Evolutionary conservation across 2,113 vertebrate species (phyloP), one percentile per base, ranked within the genome.

Genomic region (Raja brachyura): DNA sequence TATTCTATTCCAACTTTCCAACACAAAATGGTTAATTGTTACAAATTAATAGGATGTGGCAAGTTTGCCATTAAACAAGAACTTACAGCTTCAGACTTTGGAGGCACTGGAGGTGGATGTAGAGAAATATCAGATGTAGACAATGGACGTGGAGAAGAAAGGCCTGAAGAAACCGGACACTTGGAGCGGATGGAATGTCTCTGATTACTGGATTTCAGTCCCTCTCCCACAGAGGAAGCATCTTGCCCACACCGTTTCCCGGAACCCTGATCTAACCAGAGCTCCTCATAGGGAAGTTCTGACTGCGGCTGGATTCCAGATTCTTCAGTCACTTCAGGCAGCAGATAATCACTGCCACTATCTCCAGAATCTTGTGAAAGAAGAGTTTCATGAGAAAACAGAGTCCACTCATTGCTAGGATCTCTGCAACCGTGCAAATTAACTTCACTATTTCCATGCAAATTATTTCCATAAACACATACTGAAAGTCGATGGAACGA

Each of bases 81-180:
- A 99, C 99, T 99, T 96, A 99, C 99, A 94, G 99, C 99, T 98
- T 99, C 98, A 94, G 99, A 99, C 95, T 99, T 99, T 94, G 99
- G 99, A 96, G 99, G 99, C 96, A 99, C 98, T 81, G 99, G 98
- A 94, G 99, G 99, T 93, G 98, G 99, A 96, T 97, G 98, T 95
- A 98, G 97, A 96, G 96, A 95, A 93, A 95, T 95, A 93, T 99
- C 98, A 74, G 90, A 48, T 85, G 97, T 93, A 93, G 94, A 95
- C 0, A 96, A 66, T 28, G 97, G 94, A 31, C 95, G 96, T 93
- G 96, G 95, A 92, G 95, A 94, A n/a, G 95, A 94, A 94, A 96
- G 97, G 28, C 96, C 96, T 61, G 96, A 95, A 0, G 97, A 56
- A 0, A 95, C 94, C 33, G 97, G 95, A 39, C 96, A 95, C 63